These are phyloP conservation scores for Mola mola DNA, from an alignment of 2,113 vertebrate genomes.

Conservation along the genomic window DNA sequence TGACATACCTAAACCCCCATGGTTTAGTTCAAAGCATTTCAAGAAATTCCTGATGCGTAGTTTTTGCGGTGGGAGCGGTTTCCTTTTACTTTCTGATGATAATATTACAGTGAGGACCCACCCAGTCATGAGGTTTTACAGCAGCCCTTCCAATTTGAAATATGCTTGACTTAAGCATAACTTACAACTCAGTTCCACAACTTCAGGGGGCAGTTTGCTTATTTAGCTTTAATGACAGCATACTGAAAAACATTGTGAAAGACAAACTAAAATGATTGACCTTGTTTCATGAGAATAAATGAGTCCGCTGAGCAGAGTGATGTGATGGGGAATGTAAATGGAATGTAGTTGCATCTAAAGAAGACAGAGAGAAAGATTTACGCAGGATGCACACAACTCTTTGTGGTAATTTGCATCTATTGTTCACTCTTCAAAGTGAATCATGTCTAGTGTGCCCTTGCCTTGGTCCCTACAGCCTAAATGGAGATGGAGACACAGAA, in stretches of 20 bases:
- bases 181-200: not conserved
- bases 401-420: slow-evolving; percentile 67
- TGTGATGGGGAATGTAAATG: slow-evolving; percentile 10
- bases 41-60: not conserved
- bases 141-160: not conserved
- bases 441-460: slow-evolving; percentile 62
- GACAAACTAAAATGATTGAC: slow-evolving; percentile 9
- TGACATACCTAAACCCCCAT: no score
- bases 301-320: not conserved
- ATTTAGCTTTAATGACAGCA: not conserved
- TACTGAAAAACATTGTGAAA: not conserved
- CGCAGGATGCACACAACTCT: slow-evolving; percentile 49
- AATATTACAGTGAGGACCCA: not conserved
- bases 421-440: slow-evolving; percentile 72
- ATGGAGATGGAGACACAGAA: slow-evolving; percentile 57
- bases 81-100: not conserved
- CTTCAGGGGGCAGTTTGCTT: not conserved
- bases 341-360: slow-evolving; percentile 22
- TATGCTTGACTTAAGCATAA: not conserved
- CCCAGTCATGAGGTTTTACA: slow-evolving; percentile 3
- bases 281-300: not conserved
- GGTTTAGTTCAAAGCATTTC: no score
- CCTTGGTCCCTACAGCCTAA: slow-evolving; percentile 28
- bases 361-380: slow-evolving; percentile 43
- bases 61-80: not conserved